phyloP scores from a whole-genome alignment of 1,140 invertebrate species.

The Drosophila saltans region DNA sequence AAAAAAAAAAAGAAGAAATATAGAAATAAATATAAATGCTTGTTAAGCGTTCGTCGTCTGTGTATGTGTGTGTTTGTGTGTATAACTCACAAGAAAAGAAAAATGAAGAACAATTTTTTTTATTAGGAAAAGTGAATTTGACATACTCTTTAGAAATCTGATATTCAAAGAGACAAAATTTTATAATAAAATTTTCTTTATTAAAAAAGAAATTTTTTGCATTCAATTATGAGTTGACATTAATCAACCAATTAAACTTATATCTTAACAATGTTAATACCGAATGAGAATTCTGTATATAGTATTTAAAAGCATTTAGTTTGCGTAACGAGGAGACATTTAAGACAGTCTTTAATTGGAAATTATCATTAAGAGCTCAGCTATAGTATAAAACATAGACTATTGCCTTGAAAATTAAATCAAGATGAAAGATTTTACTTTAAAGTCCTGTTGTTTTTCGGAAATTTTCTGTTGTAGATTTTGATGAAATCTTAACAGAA shows the following conservation, averaged over 20 bases:
- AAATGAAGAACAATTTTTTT: conserved; percentile 7
- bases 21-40: conserved; percentile 66
- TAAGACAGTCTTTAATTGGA: too few relatives aligned
- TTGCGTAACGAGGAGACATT: too few relatives aligned
- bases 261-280: too few relatives aligned
- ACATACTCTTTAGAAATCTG: conserved; percentile 8
- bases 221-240: background rate
- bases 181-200: background rate
- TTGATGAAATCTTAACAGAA: too few relatives aligned
- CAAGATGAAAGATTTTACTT: too few relatives aligned
- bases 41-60: conserved; percentile 43
- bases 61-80: conserved; percentile 24
- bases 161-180: background rate
- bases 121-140: conserved; percentile 10
- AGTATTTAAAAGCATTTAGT: too few relatives aligned
- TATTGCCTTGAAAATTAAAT: too few relatives aligned
- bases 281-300: too few relatives aligned
- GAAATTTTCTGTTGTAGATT: too few relatives aligned
- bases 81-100: conserved; percentile 7
- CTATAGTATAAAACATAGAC: too few relatives aligned
- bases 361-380: too few relatives aligned
- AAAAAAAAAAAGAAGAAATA: conserved; percentile 31
- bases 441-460: too few relatives aligned
- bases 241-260: background rate
- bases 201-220: background rate